A percentile compares a stretch with the other conserved stretches of the same genome.
phyloP scores from a whole-genome alignment of 2,113 vertebrate genomes.

The Ellobius talpinus region DNA sequence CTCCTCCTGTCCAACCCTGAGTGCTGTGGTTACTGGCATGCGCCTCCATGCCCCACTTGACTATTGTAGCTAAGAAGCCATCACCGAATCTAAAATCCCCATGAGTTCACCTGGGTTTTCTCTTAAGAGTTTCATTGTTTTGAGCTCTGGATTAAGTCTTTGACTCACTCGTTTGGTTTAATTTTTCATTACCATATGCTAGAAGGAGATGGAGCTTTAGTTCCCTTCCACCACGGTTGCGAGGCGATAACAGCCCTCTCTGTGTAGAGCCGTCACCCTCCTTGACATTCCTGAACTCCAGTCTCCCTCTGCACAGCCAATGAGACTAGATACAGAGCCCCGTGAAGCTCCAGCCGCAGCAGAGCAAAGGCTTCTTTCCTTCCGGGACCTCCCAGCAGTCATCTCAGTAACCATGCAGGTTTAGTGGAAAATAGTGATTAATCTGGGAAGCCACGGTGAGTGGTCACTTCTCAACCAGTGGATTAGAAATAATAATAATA shows the following conservation, averaged over 20 bases:
- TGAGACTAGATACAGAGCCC: not conserved
- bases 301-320: not conserved
- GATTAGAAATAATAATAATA: not conserved
- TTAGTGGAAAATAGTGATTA: conserved; percentile 48
- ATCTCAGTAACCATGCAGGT: not conserved
- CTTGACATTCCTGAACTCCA: not conserved
- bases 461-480: not conserved
- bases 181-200: not conserved
- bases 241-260: not conserved
- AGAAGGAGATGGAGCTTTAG: not conserved
- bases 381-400: not conserved
- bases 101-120: not conserved
- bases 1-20: not conserved
- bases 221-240: not conserved
- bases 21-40: not conserved
- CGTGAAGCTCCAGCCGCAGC: not conserved
- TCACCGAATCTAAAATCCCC: not conserved
- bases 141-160: not conserved
- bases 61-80: not conserved
- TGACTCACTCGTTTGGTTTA: not conserved
- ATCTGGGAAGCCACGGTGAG: not conserved
- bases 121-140: not conserved
- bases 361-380: not conserved
- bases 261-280: not conserved
- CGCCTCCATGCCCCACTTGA: not conserved